Evolutionary conservation across 2,113 vertebrate species (phyloP), one percentile per base, ranked within the genome.

Genomic region (Hyla sarda): DNA sequence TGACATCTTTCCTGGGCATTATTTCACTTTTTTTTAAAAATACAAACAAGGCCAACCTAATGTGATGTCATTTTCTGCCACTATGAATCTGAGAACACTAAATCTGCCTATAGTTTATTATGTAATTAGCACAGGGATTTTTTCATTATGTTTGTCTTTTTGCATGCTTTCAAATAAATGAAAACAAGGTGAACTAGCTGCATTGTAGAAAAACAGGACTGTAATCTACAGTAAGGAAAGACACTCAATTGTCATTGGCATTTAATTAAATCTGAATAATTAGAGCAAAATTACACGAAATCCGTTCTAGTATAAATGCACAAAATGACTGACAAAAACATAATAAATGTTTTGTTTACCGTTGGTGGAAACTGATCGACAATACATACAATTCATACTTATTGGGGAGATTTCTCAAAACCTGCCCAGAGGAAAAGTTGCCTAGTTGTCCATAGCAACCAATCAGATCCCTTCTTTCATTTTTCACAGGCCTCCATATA

Each of bases 1-100:
- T 83, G 56, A 83, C 73, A 74, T n/a, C 50, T 28, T 60, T 34
- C 8, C 23, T n/a, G 58, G 82, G 34, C 30, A 74, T 74, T 73
- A 41, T 83, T 56, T 54, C 30, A 74, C 16, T 45, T 21, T 45
- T 21, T 45, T 34, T 71, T 13, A 52, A 54, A 4, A 34, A 71
- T 54, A 23, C 58, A 47, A 71, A 41, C 34, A 41, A 71, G 19
- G 12, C 34, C 23, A 41, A 41, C 67, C 9, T 71, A 71, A 71
- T 71, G 34, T 34, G 16, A 41, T 71, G 67, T 71, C 34, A 23
- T 71, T 71, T 71, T 69, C 30, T 3, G 19, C 67, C 17, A 41
- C 8, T 71, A 41, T 71, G 19, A 41, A 71, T 37, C 1, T 9
- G 8, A 71, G 67, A 41, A 41, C 32, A 71, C 34, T 71, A 41